Evolutionary conservation across 37 sponge, comb jelly and placozoan genomes (phyloP), one percentile per base, ranked within the genome.

Genomic region (Cliona cf. orientalis): DNA sequence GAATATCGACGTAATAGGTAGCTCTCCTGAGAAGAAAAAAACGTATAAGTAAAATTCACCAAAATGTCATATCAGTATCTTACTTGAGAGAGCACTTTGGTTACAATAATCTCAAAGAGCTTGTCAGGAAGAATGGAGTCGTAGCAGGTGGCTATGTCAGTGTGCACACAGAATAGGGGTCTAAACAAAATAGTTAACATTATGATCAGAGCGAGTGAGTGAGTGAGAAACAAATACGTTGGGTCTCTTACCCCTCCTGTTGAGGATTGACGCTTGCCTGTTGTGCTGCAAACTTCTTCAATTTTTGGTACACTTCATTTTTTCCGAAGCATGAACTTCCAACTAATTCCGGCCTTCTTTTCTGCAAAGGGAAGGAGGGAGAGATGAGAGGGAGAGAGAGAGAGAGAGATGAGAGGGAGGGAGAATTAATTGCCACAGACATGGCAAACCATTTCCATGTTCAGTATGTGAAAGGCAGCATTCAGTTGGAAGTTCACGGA

Each of bases 391-490:
- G n/a, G n/a, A n/a, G n/a, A n/a, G n/a, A n/a, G n/a, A n/a, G n/a
- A n/a, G n/a, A n/a, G n/a, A n/a, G n/a, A n/a, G n/a, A n/a, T n/a
- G n/a, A n/a, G n/a, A n/a, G n/a, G n/a, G n/a, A n/a, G n/a, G n/a
- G n/a, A n/a, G n/a, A n/a, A n/a, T n/a, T n/a, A n/a, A n/a, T n/a
- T n/a, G n/a, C n/a, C n/a, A n/a, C n/a, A n/a, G n/a, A n/a, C n/a
- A n/a, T 22, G 12, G 33, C 77, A 22, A 7, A 83, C 90, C 80
- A 84, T 89, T 57, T 84, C 92, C 83, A 83, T 87, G 37, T 79
- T 87, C 22, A 91, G 71, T 3, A 91, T 76, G n/a, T 46, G 63
- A 34, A 87, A 91, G 0, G 84, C 64, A 58, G 83, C 63, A 6
- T 43, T 38, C 25, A 91, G 84, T 38, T 87, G 69, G 2, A 37